phyloP scores from a whole-genome alignment of 2,113 vertebrate species.

The Sylvietta virens region DNA sequence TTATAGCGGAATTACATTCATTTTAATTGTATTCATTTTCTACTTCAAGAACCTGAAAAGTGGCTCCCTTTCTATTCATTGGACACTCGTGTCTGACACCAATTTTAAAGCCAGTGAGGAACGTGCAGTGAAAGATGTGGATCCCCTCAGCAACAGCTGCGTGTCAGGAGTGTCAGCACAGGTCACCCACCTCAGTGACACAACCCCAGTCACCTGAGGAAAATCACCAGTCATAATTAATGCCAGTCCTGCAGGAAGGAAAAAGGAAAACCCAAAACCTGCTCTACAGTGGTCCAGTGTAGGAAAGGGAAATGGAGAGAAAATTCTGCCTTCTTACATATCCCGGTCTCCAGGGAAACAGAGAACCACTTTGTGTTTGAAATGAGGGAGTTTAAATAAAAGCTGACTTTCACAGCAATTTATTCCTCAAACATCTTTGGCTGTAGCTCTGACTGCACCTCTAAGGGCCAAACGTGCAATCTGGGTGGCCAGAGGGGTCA shows the following conservation, averaged over 20 bases:
- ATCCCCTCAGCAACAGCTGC: background rate
- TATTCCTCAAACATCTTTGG: background rate
- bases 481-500: background rate
- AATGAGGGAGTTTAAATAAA: slow-evolving; percentile 4
- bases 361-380: background rate
- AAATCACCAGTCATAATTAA: accelerated
- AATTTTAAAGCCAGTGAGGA: background rate
- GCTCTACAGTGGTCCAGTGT: background rate
- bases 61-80: background rate
- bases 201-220: accelerated
- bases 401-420: background rate
- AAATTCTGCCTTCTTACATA: background rate
- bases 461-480: background rate
- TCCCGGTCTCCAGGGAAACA: slow-evolving; percentile 25
- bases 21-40: background rate
- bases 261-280: background rate
- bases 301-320: background rate
- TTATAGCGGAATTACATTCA: background rate
- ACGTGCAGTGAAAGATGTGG: accelerated
- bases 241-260: background rate
- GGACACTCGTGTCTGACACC: background rate
- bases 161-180: accelerated
- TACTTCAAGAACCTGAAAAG: background rate
- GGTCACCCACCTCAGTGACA: background rate
- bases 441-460: background rate